Base-by-base conservation (phyloP, 2,888 invertebrate species). In the Brachycybe producta region DNA sequence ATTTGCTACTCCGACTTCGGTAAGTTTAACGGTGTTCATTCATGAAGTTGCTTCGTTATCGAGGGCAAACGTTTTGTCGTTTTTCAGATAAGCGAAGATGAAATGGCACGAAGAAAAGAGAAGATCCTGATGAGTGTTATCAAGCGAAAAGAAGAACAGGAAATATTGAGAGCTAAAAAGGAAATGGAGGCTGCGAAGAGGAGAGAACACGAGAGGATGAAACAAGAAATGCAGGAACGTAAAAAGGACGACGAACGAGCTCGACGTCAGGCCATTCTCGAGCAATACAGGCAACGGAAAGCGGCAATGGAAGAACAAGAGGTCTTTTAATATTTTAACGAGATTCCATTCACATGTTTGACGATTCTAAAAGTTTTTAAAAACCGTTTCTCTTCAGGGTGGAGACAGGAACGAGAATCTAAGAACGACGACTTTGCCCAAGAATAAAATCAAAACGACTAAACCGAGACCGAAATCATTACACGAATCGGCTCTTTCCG, bases 101-200 rank as follows among this genome's bases (percentile, higher is more conserved):
- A 91, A 69, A 87, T 91, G 84, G 87, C 88, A 67, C 79, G 80
- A 55, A 91, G 84, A 65, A 92, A 91, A 65, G 90, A 92, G 66
- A 80, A 81, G 59, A 85, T 95, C 54, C 82, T 92, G 78, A 70
- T 90, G 67, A 72, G 85, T 62, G 91, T 92, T 11, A 71, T 90
- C 60, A 88, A 88, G 67, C 75, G 95, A 61, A 80, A 86, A 59
- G 88, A 90, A 65, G 83, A 88, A 57, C 87, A 86, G 60, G 94
- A 94, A 66, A 85, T 84, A 67, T 78, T 82, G 53, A 80, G 85
- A 56, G 80, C 81, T 57, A 75, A 80, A 32, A 86, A 88, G 61
- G 92, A 94, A 66, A 78, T 78, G 50, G 85, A 87, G 61, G 74
- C 79, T 7, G 80, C 83, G 47, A 77, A 80, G 48, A 74, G 84